Evolutionary conservation across 37 sponge, comb jelly and placozoan genomes (phyloP), one percentile per base, ranked within the genome.

Genomic region (Diacarnus erythraeanus): DNA sequence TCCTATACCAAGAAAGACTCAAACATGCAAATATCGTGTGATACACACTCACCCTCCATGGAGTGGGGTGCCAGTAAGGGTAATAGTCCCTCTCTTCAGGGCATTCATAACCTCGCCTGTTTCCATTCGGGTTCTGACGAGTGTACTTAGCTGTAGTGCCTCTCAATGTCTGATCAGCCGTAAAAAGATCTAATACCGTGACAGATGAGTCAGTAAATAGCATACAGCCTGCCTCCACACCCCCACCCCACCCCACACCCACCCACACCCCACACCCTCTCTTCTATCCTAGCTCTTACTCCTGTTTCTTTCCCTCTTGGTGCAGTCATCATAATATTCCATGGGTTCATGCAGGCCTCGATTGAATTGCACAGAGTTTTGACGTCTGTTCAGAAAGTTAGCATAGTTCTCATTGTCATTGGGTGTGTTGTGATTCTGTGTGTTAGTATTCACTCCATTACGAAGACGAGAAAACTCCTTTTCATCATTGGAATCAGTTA

Each of bases 61-160:
- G 88, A 22, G 92, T 89, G 39, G 99, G 99, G 74, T 94, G 95
- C 99, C 99, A 98, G 91, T 98, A 98, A 20, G 99, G 99, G 74
- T 96, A 98, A 81, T 98, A 94, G 91, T 98, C 99, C 23, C 99
- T 73, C 89, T 98, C 99, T 74, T 98, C 99, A 8, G 99, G 99
- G 43, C 99, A 98, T 77, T 98, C 99, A 68, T 94, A 98, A 1
- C 99, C 99, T 42, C 93, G 85, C 33, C 99, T 78, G 60, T 96
- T 96, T 9, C 97, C 99, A 42, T 98, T 91, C 30, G 94, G 88
- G 72, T 98, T 98, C 83, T 98, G 99, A 5, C 99, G 78, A 10
- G 99, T 98, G 80, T 85, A 89, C 36, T 75, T 81, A 25, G 99
- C 94, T 0, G 95, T 82, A 77, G 93, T 83, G 17, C 68, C 75